A percentile compares a stretch with the other conserved stretches of the same genome.
These are phyloP conservation scores for Umimayanthus chanpuru DNA, from an alignment of 92 coral and sea anemone species.

Conservation along the genomic window DNA sequence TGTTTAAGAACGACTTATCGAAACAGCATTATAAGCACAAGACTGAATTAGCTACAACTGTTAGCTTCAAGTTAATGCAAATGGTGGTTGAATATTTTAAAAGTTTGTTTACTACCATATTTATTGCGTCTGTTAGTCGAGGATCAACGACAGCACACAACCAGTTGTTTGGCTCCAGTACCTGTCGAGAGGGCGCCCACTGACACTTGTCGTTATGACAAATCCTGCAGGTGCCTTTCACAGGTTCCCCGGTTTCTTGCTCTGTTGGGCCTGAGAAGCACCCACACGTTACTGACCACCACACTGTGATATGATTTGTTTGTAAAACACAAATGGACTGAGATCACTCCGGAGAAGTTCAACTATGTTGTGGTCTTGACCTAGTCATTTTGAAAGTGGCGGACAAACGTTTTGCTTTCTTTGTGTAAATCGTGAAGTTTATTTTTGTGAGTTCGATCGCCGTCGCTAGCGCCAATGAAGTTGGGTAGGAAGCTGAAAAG, in stretches of 20 bases:
- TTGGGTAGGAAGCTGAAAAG: not conserved
- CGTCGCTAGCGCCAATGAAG: not conserved
- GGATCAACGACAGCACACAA: not conserved
- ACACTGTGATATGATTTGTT: conserved; percentile 13
- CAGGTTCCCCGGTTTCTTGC: not conserved
- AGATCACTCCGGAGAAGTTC: conserved; percentile 3
- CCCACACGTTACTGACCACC: conserved; percentile 4
- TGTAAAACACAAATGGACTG: conserved; percentile 1
- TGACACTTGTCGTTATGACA: not conserved
- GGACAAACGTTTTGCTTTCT: not conserved
- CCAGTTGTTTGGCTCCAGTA: not conserved
- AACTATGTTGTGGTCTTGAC: not conserved
- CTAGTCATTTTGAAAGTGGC: not conserved
- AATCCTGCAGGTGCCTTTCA: conserved; percentile 14
- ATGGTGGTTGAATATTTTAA: too few relatives aligned
- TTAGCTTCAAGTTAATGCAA: too few relatives aligned
- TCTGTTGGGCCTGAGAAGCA: conserved; percentile 3
- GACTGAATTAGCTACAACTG: too few relatives aligned
- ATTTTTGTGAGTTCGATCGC: not conserved
- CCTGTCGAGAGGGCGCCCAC: conserved; percentile 13
- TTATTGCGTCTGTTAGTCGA: not conserved
- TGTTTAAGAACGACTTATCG: too few relatives aligned
- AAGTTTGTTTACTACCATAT: not conserved
- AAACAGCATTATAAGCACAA: too few relatives aligned
- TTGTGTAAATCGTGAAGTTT: not conserved